Evolutionary conservation across 1,140 invertebrate species (phyloP), one percentile per base, ranked within the genome.

Genomic region (Liolophura sinensis): DNA sequence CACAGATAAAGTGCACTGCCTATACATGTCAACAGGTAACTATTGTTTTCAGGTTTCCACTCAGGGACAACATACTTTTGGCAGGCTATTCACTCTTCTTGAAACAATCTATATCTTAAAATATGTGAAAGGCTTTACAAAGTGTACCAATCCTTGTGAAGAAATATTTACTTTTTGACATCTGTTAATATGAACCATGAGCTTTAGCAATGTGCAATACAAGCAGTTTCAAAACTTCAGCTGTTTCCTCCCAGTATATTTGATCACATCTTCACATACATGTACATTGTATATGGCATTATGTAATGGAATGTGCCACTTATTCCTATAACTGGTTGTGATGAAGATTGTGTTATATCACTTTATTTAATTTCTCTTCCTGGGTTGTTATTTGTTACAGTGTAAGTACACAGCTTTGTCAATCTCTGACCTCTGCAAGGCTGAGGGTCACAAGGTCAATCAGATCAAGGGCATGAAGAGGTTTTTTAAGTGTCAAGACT

Each of bases 351-450:
- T 18, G n/a, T 7, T 24, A 5, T 31, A 24, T 58, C 1, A 47
- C 50, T 40, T 27, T 16, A 24, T 18, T n/a, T 66, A 5, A 52
- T 62, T 1, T 27, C 54, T 65, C 48, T 22, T 61, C 22, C 69
- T 14, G 60, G 55, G 58, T 48, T 66, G 62, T 68, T 61, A 68
- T 65, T 69, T 56, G 73, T 81, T 82, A 18, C 75, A 88, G 82
- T 98, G 95, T 79, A 93, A 94, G 78, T 98, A 98, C 77, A 92
- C 90, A 0, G 91, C 92, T 47, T 92, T 95, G 75, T 93, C 92
- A 5, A 90, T 92, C 7, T 89, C 91, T 11, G 93, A 96, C 62
- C 82, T 88, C 7, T 98, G 95, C 77, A 94, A 93, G 81, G 86
- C 89, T 69, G 89, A 94, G 74, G 86, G 88, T 50, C 95, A 98